Conservation (phyloP, 2,888 invertebrate genomes). For the Pterostichus niger region DNA sequence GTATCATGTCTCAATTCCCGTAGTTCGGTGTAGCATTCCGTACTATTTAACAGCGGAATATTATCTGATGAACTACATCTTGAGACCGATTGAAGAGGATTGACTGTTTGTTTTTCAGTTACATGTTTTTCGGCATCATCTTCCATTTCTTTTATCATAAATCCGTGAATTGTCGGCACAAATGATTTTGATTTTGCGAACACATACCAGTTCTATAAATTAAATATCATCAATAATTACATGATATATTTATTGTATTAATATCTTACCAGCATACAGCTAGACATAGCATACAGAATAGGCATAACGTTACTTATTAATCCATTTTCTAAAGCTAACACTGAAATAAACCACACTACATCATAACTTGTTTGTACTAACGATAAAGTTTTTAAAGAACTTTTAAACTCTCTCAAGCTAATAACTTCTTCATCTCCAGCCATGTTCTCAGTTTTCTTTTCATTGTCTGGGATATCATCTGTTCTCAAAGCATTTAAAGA, state of each 20-base stretch:
- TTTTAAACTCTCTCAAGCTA: slow-evolving; percentile 81
- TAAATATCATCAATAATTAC: slow-evolving; percentile 25
- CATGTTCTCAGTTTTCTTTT: slow-evolving; percentile 70
- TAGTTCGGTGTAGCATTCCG: slow-evolving; percentile 75
- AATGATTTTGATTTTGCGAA: slow-evolving; percentile 75
- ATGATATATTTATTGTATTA: not conserved
- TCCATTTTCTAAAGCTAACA: slow-evolving; percentile 85
- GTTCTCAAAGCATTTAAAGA: slow-evolving; percentile 74
- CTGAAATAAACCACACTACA: slow-evolving; percentile 87
- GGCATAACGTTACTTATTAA: slow-evolving; percentile 81
- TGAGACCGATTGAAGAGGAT: slow-evolving; percentile 68
- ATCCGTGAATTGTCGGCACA: slow-evolving; percentile 72
- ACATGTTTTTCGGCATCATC: slow-evolving; percentile 51
- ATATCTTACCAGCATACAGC: slow-evolving; percentile 79
- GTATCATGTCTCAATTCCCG: slow-evolving; percentile 76
- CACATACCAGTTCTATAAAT: slow-evolving; percentile 76
- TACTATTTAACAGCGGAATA: slow-evolving; percentile 74
- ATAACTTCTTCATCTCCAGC: slow-evolving; percentile 71
- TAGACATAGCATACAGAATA: slow-evolving; percentile 80
- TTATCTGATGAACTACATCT: slow-evolving; percentile 74
- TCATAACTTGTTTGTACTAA: slow-evolving; percentile 86
- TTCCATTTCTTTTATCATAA: slow-evolving; percentile 56
- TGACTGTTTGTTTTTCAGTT: slow-evolving; percentile 66
- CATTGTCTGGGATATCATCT: slow-evolving; percentile 73
- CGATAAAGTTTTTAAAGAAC: slow-evolving; percentile 82